phyloP scores from a whole-genome alignment of 2,113 vertebrate species.

The Zosterops pallidus region DNA sequence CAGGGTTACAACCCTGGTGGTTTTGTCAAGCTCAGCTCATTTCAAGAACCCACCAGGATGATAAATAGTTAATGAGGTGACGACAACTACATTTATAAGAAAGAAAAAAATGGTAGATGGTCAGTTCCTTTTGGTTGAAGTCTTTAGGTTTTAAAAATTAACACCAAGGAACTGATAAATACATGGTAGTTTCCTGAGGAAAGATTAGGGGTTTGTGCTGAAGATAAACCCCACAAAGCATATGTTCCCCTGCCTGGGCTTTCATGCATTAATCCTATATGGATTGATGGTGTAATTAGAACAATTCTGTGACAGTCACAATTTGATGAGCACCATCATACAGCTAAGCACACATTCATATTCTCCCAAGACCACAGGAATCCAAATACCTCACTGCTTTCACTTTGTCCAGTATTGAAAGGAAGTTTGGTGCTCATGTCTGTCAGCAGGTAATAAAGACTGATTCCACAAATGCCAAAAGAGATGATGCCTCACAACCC shows the following conservation, averaged over 20 bases:
- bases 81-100: background rate
- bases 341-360: background rate
- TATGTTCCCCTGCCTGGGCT: background rate
- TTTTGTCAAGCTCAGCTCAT: background rate
- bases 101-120: background rate
- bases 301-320: background rate
- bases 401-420: background rate
- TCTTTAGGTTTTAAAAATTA: conserved; percentile 20
- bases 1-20: background rate
- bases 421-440: background rate
- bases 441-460: background rate
- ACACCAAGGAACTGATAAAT: background rate
- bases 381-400: background rate
- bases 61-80: conserved; percentile 25
- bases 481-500: background rate
- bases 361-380: background rate
- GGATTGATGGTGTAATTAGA: background rate
- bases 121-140: background rate
- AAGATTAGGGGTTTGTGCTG: conserved; percentile 23
- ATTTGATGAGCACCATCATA: background rate
- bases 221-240: conserved; percentile 12
- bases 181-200: conserved; percentile 12
- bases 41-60: background rate
- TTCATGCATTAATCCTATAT: background rate
- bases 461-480: background rate